phyloP scores from a whole-genome alignment of 2,797 vertebrate species.

The Clarias laeviceps region DNA sequence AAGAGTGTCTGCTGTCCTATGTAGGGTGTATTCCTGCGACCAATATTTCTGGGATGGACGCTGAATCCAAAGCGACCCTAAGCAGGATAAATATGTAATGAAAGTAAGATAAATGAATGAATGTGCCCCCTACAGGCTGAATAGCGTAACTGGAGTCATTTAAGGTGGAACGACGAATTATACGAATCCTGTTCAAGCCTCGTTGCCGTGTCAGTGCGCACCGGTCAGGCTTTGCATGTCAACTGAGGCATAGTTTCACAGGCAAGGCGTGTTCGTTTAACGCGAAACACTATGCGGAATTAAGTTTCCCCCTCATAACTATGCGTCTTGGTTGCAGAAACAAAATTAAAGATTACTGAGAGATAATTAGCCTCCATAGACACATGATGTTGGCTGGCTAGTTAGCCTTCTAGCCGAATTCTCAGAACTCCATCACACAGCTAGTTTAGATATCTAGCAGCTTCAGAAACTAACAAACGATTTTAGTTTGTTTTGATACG shows the following conservation, averaged over 20 bases:
- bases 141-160: neutral
- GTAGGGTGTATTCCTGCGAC: neutral
- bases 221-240: neutral
- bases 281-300: too few species aligned
- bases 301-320: neutral
- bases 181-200: neutral
- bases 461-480: neutral
- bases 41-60: neutral
- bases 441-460: neutral
- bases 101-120: neutral
- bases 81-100: neutral
- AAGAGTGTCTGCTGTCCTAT: neutral
- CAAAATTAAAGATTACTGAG: neutral
- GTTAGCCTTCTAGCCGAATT: neutral
- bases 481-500: neutral
- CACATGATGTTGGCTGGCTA: neutral
- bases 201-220: neutral
- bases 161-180: neutral
- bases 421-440: neutral
- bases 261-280: neutral
- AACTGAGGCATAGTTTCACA: neutral
- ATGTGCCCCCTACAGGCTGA: neutral
- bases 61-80: neutral
- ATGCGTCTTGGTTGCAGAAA: neutral
- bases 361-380: neutral